A percentile compares a stretch with the other conserved stretches of the same genome.
phyloP scores from a whole-genome alignment of 2,113 vertebrate species.

The Gallinago media region DNA sequence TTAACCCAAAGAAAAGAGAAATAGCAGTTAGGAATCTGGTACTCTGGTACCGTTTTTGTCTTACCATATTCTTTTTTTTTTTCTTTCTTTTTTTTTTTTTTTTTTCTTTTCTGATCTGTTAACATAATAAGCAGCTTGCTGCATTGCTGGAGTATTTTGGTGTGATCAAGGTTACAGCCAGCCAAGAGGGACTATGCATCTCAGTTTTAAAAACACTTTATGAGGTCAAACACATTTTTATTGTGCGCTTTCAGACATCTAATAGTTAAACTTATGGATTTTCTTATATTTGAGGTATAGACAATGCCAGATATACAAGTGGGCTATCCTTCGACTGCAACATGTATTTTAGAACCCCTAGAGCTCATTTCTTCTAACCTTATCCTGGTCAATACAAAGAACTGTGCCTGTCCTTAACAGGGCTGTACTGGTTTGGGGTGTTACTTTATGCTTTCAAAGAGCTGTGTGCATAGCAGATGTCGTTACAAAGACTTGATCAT shows the following conservation, averaged over 20 bases:
- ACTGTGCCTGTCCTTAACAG: neutral
- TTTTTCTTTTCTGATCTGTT: neutral
- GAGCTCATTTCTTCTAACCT: neutral
- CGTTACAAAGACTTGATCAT: neutral
- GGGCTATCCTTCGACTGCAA: neutral
- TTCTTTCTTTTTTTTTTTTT: no score
- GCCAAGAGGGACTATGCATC: rapidly evolving
- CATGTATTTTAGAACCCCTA: neutral
- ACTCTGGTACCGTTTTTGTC: neutral
- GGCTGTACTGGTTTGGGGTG: neutral
- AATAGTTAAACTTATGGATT: neutral
- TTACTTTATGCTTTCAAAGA: neutral
- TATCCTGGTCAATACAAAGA: neutral
- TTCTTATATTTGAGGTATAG: neutral
- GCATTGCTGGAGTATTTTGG: neutral
- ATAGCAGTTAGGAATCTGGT: neutral
- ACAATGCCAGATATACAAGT: neutral
- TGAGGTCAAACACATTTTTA: neutral
- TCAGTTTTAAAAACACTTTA: neutral
- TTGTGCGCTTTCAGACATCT: neutral
- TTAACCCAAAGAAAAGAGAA: neutral
- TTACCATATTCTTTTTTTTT: neutral
- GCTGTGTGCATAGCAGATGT: neutral
- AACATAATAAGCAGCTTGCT: rapidly evolving
- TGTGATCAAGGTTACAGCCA: neutral